Evolutionary conservation across 2,797 vertebrate genomes (phyloP), one percentile per base, ranked within the genome.

Genomic region (Enteromius treurensis): DNA sequence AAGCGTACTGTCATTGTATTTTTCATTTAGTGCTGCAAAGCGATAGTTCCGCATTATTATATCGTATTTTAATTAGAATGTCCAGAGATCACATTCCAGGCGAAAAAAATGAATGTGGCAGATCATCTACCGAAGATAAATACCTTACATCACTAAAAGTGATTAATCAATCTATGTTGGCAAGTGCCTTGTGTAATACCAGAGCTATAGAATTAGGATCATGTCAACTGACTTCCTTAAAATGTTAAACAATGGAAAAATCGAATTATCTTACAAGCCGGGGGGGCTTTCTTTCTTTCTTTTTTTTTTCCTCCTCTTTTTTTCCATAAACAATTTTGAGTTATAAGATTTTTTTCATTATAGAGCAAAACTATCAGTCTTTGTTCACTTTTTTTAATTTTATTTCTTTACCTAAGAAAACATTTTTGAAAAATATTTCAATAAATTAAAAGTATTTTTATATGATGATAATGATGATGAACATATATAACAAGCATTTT

Each of bases 61-160:
- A 76, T 82, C 55, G 37, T 68, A 45, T 76, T 75, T 82, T 76
- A 68, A 75, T 82, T 68, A 55, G 55, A 68, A 34, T 82, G 71
- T 68, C 71, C 34, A 8, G 32, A 67, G 62, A 82, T 82, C 62
- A 32, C 37, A 34, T 68, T 82, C 23, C 49, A 58, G 47, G 47
- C 47, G 11, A 40, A 15, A 55, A 32, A 17, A 76, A 76, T 67
- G 4, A 32, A 67, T 4, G 21, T 67, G 60, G 45, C 60, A 75
- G 70, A 75, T 81, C 45, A 40, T 74, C n/a, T 75, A 42, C 62
- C 5, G 19, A 42, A 15, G 71, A 82, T 75, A 82, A 82, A 82
- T 82, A 82, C 47, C 32, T 34, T 10, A 45, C 58, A 74, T 81
- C 58, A 75, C n/a, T 55, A 42, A 67, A 45, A 82, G 71, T 82